phyloP scores from a whole-genome alignment of 2,113 vertebrate species.

The Saimiri boliviensis region DNA sequence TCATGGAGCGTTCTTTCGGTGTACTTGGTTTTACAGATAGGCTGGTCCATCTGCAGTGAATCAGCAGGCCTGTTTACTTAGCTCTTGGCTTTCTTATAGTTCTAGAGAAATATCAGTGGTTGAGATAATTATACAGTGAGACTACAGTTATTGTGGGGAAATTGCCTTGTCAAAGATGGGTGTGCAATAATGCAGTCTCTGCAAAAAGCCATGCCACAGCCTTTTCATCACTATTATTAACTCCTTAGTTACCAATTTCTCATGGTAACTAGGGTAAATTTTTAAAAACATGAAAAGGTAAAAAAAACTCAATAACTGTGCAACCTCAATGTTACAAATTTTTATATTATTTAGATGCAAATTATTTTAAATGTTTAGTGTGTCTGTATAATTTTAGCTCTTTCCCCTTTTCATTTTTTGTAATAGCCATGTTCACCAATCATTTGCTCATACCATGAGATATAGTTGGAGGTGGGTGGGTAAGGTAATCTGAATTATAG shows the following conservation, averaged over 20 bases:
- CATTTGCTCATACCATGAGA: no score
- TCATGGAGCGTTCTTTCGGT: not conserved
- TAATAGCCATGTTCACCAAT: not conserved
- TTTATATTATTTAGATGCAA: not conserved
- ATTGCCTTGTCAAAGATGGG: not conserved
- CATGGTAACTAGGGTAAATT: not conserved
- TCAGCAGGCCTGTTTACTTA: not conserved
- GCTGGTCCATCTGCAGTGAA: not conserved
- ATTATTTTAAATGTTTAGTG: not conserved
- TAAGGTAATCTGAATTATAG: not conserved
- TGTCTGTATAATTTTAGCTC: not conserved
- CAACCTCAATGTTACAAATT: not conserved
- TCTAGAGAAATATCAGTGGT: conserved; percentile 24
- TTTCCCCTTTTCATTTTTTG: not conserved
- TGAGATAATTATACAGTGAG: conserved; percentile 22
- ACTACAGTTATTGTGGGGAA: not conserved
- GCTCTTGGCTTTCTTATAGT: not conserved
- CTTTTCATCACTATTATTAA: not conserved
- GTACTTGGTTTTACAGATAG: not conserved
- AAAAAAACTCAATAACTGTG: not conserved
- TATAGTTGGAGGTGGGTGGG: not conserved
- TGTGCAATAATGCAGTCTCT: not conserved
- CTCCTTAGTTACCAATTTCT: not conserved
- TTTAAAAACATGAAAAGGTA: not conserved
- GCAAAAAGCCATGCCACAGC: not conserved